Base-by-base conservation (phyloP, 2,888 invertebrate species). In the Orgyia antiqua region DNA sequence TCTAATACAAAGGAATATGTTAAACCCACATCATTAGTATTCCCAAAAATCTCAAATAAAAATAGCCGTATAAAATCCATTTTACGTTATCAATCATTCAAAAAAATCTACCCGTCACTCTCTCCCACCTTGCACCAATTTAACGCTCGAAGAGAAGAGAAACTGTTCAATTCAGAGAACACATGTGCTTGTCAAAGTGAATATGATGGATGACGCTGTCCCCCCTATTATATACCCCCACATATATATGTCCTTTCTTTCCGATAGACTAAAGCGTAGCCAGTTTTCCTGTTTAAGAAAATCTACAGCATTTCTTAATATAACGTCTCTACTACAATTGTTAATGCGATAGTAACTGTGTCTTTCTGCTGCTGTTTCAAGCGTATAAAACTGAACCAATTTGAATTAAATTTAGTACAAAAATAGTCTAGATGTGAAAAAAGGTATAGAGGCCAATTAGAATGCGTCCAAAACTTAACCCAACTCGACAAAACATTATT, bases 101-200 rank as follows among this genome's bases (percentile, higher is more conserved):
- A 27, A 29, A 19, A 23, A 17, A 18, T 13, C 13, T 11, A 18
- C 4, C 10, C 31, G 34, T 19, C 24, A 31, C 31, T 13, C 26
- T 15, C 27, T 32, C 9, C 11, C 13, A 24, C 18, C 36, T 47
- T 47, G 18, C n/a, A 4, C 33, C 43, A 39, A 41, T 21, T 37
- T 41, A 27, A 37, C 42, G 43, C 36, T 39, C 43, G 42, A 41
- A 35, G 53, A 49, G 45, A 53, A 58, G 59, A 65, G 61, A 65
- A 51, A 51, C 59, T 63, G 68, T 64, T 69, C 68, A 68, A 71
- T 72, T 68, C 65, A 52, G 58, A 63, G 62, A 73, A 71, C 75
- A 77, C 69, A 73, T 76, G 74, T 74, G 74, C 60, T 56, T 72
- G 73, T 75, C 76, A 74, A 62, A 67, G 56, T 63, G 70, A 74